Base-by-base conservation (phyloP, 2,888 invertebrate genomes). In the Neoscelio sp. region DNA sequence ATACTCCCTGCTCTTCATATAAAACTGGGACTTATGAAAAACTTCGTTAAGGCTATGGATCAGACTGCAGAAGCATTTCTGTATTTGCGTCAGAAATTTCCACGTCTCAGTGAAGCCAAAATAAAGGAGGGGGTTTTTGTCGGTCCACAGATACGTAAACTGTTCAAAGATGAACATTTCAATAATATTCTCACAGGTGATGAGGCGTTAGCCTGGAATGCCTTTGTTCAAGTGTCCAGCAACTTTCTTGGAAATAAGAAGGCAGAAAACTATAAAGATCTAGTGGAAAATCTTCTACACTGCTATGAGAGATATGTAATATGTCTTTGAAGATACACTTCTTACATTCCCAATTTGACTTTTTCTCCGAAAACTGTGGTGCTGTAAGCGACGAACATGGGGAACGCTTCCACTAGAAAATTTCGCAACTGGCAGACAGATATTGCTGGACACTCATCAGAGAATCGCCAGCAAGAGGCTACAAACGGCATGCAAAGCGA, bases 401-500 rank as follows among this genome's bases (percentile, higher is more conserved):
- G 28, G 84, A 87, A 80, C 78, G 83, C 60, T 86, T 86, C 54
- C 84, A 86, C 71, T 82, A 84, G 71, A 83, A 86, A 54, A 75
- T 85, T 15, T 71, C 75, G 78, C 40, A 75, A 26, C 80, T 86
- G 40, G 85, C 83, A 79, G 73, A 64, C 42, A 80, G 82, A 28
- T 75, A 38, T 48, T 75, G 75, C 33, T 75, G 67, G 75, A 35
- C 60, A 15, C 17, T 50, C 7, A 10, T 23, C 10, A 28, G 74
- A 40, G 56, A 67, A 15, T 46, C 58, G 15, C 26, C 44, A 13
- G 23, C 40, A 42, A n/a, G 10, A 6, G 10, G 2, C 5, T 42
- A 60, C 26, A 38, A 40, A 15, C 50, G 65, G 4, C 23, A 23
- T 4, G 23, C 6, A 23, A 23, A 23, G 6, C n/a, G n/a, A n/a